Percentiles rank a stretch among this genome's conserved stretches.
Conservation (phyloP, 2,797 vertebrate genomes). For the Intellagama lesueurii region DNA sequence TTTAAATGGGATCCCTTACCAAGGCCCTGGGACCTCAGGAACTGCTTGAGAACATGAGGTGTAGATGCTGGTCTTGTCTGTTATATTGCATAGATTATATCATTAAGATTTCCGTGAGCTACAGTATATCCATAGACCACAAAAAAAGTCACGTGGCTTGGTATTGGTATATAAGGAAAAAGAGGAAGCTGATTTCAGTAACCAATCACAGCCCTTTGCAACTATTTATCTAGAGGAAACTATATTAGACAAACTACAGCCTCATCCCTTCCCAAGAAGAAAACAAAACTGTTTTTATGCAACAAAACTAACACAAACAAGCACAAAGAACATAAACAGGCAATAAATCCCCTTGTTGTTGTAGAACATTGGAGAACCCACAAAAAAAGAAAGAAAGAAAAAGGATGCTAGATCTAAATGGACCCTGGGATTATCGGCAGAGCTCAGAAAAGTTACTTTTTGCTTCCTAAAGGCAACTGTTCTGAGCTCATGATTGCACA, state of each 20-base stretch:
- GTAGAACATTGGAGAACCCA: slow-evolving; percentile 14
- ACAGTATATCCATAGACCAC: not conserved
- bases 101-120: not conserved
- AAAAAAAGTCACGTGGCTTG: not conserved
- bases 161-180: not conserved
- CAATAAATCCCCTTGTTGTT: slow-evolving; percentile 75
- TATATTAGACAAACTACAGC: not conserved
- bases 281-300: slow-evolving; percentile 62
- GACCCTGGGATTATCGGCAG: not conserved
- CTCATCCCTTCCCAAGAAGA: slow-evolving; percentile 46
- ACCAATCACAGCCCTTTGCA: not conserved
- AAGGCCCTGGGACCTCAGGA: not conserved
- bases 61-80: not conserved
- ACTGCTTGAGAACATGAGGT: not conserved
- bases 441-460: no score
- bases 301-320: slow-evolving; percentile 64
- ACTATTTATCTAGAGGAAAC: not conserved
- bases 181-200: not conserved
- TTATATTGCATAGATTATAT: not conserved
- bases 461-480: no score
- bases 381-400: slow-evolving; percentile 27
- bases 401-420: not conserved
- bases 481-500: not conserved
- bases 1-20: no score
- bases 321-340: slow-evolving; percentile 66